Conservation (phyloP, 2,888 invertebrate species). For the Lepidochitona cinerea region DNA sequence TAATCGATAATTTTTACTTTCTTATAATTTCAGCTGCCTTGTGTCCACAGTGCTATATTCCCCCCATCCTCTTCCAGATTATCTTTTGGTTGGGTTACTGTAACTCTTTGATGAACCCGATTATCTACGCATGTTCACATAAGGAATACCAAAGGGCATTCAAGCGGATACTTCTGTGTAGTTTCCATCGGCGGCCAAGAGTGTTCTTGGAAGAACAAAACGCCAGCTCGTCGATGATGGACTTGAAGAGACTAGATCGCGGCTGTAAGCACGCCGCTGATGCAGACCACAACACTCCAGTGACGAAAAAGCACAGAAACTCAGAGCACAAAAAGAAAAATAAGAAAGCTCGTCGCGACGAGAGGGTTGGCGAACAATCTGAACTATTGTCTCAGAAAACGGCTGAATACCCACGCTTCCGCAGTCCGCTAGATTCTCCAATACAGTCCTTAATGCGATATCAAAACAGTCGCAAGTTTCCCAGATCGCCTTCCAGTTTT, state of each 20-base stretch:
- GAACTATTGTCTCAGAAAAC: not conserved
- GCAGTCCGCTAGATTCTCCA: not conserved
- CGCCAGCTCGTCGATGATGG: constrained; percentile 11
- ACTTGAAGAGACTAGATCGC: constrained; percentile 5
- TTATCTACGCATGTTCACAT: constrained; percentile 78
- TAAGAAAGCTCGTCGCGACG: not conserved
- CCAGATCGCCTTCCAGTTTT: not conserved
- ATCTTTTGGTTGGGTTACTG: constrained; percentile 81
- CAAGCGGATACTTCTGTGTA: constrained; percentile 71
- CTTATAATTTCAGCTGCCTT: constrained; percentile 71
- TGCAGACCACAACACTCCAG: not conserved
- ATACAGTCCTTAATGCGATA: not conserved
- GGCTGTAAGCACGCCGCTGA: constrained; percentile 5
- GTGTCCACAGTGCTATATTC: constrained; percentile 71
- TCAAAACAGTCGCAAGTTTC: not conserved
- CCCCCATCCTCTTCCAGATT: constrained; percentile 75
- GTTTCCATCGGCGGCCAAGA: constrained; percentile 36
- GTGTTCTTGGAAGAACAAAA: constrained; percentile 22
- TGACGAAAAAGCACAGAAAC: not conserved
- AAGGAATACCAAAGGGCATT: constrained; percentile 74
- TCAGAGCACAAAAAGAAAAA: not conserved
- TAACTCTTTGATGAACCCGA: constrained; percentile 79
- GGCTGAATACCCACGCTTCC: not conserved
- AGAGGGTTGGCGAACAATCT: not conserved
- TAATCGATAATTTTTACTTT: no score